phyloP scores from a whole-genome alignment of 2,113 vertebrate species.

The Panurus biarmicus region DNA sequence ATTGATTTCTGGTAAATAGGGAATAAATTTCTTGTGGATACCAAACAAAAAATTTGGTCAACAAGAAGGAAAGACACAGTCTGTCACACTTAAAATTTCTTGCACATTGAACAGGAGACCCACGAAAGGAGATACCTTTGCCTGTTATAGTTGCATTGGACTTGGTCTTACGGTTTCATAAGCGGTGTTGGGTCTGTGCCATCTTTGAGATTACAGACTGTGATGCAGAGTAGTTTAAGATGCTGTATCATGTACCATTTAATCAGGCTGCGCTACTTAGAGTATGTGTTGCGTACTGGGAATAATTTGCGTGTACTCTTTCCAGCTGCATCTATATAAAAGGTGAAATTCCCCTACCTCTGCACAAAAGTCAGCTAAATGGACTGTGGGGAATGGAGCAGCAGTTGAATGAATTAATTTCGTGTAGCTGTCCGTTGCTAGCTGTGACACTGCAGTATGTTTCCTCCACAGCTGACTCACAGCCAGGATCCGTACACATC shows the following conservation, averaged over 20 bases:
- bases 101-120: not conserved
- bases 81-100: not conserved
- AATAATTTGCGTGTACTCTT: conserved; percentile 51
- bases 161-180: not conserved
- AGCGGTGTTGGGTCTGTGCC: not conserved
- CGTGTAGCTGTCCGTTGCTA: conserved; percentile 22
- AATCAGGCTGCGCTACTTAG: conserved; percentile 25
- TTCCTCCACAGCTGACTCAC: not conserved
- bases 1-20: not conserved
- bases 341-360: conserved; percentile 60
- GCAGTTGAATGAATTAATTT: conserved; percentile 54
- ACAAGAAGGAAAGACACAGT: not conserved
- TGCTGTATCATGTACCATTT: conserved; percentile 47
- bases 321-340: conserved; percentile 43
- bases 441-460: not conserved
- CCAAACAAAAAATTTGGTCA: not conserved
- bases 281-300: conserved; percentile 43
- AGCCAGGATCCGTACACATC: not conserved
- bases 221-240: conserved; percentile 4
- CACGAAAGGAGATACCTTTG: not conserved
- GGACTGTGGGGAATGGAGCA: conserved; percentile 29
- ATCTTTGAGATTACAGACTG: not conserved
- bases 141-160: not conserved
- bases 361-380: not conserved
- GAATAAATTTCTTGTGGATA: not conserved